Conservation (phyloP, 2,797 vertebrate genomes). For the Centroberyx gerrardi region DNA sequence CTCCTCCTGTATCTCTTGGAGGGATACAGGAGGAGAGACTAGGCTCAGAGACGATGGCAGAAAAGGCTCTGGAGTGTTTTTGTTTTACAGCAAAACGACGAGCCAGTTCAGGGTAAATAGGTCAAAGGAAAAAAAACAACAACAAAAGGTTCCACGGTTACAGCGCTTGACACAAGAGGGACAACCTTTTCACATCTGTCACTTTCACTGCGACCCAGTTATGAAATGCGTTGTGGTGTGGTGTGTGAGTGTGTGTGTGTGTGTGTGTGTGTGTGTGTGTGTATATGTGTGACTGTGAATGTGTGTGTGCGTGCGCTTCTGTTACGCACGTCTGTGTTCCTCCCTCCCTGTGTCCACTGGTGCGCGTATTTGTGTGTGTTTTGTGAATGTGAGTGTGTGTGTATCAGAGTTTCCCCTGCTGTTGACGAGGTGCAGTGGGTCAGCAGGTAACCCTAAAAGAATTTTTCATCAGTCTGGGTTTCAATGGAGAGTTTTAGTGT, state of each 20-base stretch:
- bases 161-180: background rate
- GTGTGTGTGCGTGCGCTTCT: too few relatives aligned
- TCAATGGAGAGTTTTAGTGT: too few relatives aligned
- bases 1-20: background rate
- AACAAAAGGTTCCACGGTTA: background rate
- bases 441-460: too few relatives aligned
- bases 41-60: background rate
- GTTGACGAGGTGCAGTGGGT: too few relatives aligned
- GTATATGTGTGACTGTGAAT: background rate
- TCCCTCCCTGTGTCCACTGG: background rate
- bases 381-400: background rate
- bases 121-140: conserved; percentile 10
- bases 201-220: conserved; percentile 32
- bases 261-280: background rate
- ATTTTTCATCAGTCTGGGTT: too few relatives aligned
- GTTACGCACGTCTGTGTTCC: background rate
- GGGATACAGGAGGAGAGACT: background rate
- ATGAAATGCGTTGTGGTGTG: background rate
- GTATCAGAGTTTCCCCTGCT: background rate
- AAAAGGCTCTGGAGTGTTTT: too few relatives aligned
- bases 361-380: background rate
- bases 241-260: background rate
- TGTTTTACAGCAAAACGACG: conserved; percentile 5
- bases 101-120: conserved; percentile 25
- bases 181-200: conserved; percentile 22